Conservation (phyloP, 1,140 invertebrate genomes). For the Drosophila navojoa region DNA sequence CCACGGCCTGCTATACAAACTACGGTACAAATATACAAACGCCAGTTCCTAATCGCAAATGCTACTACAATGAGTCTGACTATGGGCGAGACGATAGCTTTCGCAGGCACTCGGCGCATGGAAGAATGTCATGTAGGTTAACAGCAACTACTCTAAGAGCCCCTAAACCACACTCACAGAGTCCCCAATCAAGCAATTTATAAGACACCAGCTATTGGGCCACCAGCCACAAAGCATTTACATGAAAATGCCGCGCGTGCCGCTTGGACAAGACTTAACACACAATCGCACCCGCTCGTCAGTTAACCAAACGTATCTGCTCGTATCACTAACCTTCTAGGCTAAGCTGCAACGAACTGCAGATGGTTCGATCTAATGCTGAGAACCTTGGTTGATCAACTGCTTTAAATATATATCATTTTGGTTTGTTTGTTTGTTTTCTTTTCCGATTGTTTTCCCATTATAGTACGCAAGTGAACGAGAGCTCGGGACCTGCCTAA, state of each 20-base stretch:
- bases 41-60: slow-evolving; percentile 81
- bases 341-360: slow-evolving; percentile 52
- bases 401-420: slow-evolving; percentile 38
- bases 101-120: slow-evolving; percentile 82
- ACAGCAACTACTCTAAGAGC: slow-evolving; percentile 37
- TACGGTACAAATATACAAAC: slow-evolving; percentile 83
- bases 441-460: slow-evolving; percentile 30
- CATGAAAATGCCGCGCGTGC: slow-evolving; percentile 65
- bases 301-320: slow-evolving; percentile 31
- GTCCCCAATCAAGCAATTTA: slow-evolving; percentile 7
- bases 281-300: slow-evolving; percentile 44
- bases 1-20: slow-evolving; percentile 79
- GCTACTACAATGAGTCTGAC: slow-evolving; percentile 77
- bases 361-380: slow-evolving; percentile 49
- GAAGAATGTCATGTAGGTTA: slow-evolving; percentile 83
- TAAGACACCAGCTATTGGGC: slow-evolving; percentile 5
- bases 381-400: slow-evolving; percentile 22
- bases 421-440: slow-evolving; percentile 53
- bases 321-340: slow-evolving; percentile 37
- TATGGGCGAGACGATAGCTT: slow-evolving; percentile 77
- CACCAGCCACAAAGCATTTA: slow-evolving; percentile 63
- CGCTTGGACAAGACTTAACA: slow-evolving; percentile 41
- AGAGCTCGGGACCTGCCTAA: slow-evolving; percentile 62
- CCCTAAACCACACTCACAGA: slow-evolving; percentile 40
- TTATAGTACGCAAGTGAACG: slow-evolving; percentile 75